Evolutionary conservation across 2,113 vertebrate genomes (phyloP).

Genomic region (Upupa epops): DNA sequence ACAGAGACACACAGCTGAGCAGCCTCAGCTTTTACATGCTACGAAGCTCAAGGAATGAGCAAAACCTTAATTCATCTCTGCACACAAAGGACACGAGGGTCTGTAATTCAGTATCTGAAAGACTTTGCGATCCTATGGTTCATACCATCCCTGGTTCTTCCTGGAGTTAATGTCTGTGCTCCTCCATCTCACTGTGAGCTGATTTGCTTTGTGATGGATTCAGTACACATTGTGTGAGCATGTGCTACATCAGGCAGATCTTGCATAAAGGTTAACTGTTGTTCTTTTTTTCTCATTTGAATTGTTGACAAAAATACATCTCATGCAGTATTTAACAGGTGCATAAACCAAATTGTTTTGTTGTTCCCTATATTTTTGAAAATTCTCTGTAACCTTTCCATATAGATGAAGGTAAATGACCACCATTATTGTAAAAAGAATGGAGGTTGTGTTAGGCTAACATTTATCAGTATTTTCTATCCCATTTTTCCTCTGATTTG

Average conservation of each 20-base stretch:
- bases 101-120: background rate
- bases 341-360: background rate
- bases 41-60: background rate
- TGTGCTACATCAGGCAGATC: background rate
- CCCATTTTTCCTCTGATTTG: too few relatives aligned
- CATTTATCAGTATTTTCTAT: too few relatives aligned
- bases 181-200: background rate
- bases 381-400: background rate
- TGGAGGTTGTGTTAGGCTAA: too few relatives aligned
- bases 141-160: background rate
- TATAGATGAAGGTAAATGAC: background rate
- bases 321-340: background rate
- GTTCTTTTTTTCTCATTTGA: rapidly evolving
- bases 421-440: background rate
- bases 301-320: background rate
- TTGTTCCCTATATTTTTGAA: background rate
- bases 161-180: background rate
- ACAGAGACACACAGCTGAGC: background rate
- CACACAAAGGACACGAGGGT: background rate
- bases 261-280: background rate
- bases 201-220: constrained; percentile 1
- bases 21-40: background rate
- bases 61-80: background rate
- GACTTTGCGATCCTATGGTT: background rate
- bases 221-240: background rate